Evolutionary conservation across 2,113 vertebrate genomes (phyloP), one percentile per base, ranked within the genome.

Genomic region (Cranoglanis bouderius): DNA sequence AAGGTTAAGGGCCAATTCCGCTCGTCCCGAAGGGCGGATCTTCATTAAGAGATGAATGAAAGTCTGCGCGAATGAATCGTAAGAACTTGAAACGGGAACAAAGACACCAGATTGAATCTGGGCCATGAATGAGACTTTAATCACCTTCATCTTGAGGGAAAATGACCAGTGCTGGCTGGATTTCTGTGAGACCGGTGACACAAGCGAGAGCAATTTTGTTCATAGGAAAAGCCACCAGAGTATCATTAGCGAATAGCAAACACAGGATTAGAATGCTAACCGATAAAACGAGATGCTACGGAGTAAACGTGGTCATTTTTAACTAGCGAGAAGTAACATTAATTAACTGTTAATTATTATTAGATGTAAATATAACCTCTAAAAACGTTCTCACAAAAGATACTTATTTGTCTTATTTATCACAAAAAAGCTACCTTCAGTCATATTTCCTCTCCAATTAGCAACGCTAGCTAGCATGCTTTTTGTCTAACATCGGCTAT

Each of bases 41-140:
- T 90, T 72, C 87, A 77, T 88, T 46, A 77, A 63, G 43, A 53
- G 85, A 53, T 74, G 80, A 78, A 90, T 88, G 6, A 19, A 88
- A 67, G 55, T 86, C 84, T 24, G 61, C 38, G 38, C 19, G 14
- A 14, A 35, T 49, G 9, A n/a, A 81, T 67, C 86, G 40, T 7
- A 77, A 49, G 57, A 83, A 63, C 72, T 85, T 74, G 65, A 35
- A 80, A 78, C 35, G 29, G 32, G 18, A 53, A 70, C 53, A 72
- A 77, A 55, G 80, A 3, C 6, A 4, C 46, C 77, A 53, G 77
- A 80, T n/a, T 29, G 1, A 78, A 78, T n/a, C 26, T 49, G 13
- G 2, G 77, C 24, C 46, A 2, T n/a, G 49, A 80, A 53, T 32
- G 29, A 53, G 77, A 32, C 14, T 32, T 81, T 81, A 78, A 75